These are phyloP conservation scores for Lacanobia wlatinum DNA, from an alignment of 2,888 invertebrate genomes.

Conservation along the genomic window DNA sequence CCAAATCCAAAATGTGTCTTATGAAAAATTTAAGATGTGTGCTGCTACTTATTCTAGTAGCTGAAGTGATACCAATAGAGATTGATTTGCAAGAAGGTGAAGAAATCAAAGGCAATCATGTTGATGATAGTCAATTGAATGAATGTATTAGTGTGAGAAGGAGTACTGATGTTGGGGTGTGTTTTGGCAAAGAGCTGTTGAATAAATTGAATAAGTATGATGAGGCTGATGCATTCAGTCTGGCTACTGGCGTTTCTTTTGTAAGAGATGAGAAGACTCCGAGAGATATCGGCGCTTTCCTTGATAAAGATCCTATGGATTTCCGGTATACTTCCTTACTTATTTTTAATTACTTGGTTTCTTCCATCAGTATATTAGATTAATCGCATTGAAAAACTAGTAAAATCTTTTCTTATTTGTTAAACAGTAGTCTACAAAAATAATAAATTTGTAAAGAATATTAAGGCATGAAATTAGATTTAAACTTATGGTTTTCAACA, in stretches of 20 bases:
- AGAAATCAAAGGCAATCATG: slow-evolving; percentile 79
- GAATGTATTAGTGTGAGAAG: slow-evolving; percentile 83
- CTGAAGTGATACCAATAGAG: slow-evolving; percentile 83
- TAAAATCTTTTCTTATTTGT: too few species aligned
- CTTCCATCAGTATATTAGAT: too few species aligned
- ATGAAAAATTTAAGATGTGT: slow-evolving; percentile 59
- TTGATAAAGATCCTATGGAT: slow-evolving; percentile 94
- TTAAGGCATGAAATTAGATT: too few species aligned
- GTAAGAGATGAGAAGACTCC: slow-evolving; percentile 92
- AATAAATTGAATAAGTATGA: slow-evolving; percentile 92
- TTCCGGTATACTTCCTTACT: slow-evolving; percentile 89
- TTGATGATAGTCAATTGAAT: slow-evolving; percentile 81
- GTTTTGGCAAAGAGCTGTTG: slow-evolving; percentile 93
- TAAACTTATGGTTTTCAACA: too few species aligned
- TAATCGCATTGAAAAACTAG: too few species aligned
- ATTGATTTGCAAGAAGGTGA: slow-evolving; percentile 82
- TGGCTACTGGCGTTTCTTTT: slow-evolving; percentile 92
- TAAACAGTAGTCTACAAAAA: too few species aligned
- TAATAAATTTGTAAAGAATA: too few species aligned
- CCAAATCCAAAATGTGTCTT: slow-evolving; percentile 48
- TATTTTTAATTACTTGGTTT: neutral
- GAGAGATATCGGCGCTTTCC: slow-evolving; percentile 92
- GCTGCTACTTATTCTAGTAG: slow-evolving; percentile 67
- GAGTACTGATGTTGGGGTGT: slow-evolving; percentile 90
- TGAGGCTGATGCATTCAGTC: slow-evolving; percentile 92